Base-by-base conservation (phyloP, 2,888 invertebrate genomes). In the Drosophila anomelani region DNA sequence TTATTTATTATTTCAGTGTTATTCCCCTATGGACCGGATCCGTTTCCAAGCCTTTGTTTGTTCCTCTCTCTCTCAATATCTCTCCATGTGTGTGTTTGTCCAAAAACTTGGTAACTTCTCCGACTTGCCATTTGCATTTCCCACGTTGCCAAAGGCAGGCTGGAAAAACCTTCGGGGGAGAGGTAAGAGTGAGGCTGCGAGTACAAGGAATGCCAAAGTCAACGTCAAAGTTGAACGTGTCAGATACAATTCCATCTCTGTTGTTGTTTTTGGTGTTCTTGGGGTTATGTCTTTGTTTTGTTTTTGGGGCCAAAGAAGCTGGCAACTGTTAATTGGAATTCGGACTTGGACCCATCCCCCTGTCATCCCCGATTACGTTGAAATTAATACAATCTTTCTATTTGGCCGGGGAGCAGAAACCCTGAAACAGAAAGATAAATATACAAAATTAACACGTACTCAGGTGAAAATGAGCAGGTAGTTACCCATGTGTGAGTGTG, bases 361-460 rank as follows among this genome's bases (percentile, higher is more conserved):
- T 32, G 57, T 20, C 57, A 51, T 51, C 17, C 68, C 44, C 58
- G 51, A 49, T 58, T 58, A 49, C 49, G 56, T 46, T 62, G 53
- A 73, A 76, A 74, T 80, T 78, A 76, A 68, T 66, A 76, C 58
- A 75, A 74, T 82, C 75, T 80, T 77, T 82, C 85, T 77, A 75
- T 78, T 77, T 73, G 64, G 57, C 66, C 44, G 17, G 36, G 51
- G 34, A 12, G 38, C 62, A 53, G 55, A 15, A 54, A 36, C 47
- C 54, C 32, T 39, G 36, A 49, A 66, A 59, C 62, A 74, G 72
- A 62, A 78, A 71, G 85, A 85, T 85, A 87, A 85, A 85, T 85
- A 87, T 73, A 87, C 79, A 73, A 87, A 85, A 85, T 85, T 85
- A 85, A 85, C 85, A 85, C 85, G 83, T 85, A 85, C 80, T 85